Conservation (phyloP, 2,113 vertebrate genomes). For the Camelus dromedarius region DNA sequence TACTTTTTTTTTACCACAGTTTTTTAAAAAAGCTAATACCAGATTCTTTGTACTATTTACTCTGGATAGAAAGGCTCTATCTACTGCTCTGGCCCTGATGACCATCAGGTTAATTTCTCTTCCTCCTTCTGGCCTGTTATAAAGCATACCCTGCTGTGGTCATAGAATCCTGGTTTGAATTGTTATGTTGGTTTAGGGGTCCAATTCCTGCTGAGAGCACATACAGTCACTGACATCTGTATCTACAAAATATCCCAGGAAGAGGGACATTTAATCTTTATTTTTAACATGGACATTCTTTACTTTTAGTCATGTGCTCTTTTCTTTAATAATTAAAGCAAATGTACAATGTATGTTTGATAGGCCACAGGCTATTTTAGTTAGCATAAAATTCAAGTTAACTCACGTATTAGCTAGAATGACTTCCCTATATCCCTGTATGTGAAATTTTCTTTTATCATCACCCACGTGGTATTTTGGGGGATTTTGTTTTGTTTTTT, state of each 20-base stretch:
- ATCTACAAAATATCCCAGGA: background rate
- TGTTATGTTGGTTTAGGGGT: background rate
- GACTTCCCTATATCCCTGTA: too few species aligned
- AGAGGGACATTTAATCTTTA: too few species aligned
- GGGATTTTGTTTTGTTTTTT: background rate
- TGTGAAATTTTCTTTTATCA: background rate
- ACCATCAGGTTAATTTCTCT: background rate
- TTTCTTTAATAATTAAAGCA: too few species aligned
- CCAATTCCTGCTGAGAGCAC: conserved; percentile 3
- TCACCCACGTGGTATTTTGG: background rate
- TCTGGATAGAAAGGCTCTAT: background rate
- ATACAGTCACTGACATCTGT: background rate
- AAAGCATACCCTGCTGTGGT: background rate
- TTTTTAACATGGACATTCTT: too few species aligned
- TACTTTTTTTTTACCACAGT: background rate
- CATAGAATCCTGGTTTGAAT: background rate
- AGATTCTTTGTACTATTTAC: conserved; percentile 34
- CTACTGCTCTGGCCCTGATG: background rate
- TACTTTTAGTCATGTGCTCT: too few species aligned
- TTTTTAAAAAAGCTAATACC: background rate
- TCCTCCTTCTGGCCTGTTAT: background rate
- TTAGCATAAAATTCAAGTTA: too few species aligned
- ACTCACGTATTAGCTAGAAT: too few species aligned
- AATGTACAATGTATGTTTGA: too few species aligned
- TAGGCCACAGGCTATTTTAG: too few species aligned